These are phyloP conservation scores for Agapornis canus DNA, from an alignment of 2,797 vertebrate genomes.

Conservation along the genomic window DNA sequence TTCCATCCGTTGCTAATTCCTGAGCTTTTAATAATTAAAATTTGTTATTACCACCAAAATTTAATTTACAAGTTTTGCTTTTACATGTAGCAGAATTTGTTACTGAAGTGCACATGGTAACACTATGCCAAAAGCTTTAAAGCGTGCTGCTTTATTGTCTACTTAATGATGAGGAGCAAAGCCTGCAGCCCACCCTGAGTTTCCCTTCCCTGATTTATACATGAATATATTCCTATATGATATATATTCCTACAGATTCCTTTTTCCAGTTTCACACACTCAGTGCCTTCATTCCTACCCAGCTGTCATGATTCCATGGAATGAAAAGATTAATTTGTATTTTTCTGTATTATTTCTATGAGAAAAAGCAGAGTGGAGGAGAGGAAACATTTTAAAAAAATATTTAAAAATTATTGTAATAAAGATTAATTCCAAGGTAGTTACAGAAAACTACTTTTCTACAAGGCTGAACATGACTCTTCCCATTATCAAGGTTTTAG, in stretches of 20 bases:
- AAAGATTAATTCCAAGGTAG: neutral
- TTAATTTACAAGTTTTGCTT: neutral
- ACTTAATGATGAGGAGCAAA: neutral
- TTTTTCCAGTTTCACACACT: neutral
- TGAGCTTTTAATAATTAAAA: neutral
- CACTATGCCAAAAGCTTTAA: neutral
- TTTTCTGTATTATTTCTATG: neutral
- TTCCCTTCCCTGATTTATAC: neutral
- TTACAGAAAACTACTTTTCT: neutral
- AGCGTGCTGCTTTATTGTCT: neutral
- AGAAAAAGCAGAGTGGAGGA: neutral
- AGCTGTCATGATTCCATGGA: neutral
- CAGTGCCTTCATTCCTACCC: neutral
- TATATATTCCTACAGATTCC: neutral
- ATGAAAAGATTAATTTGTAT: conserved; percentile 10
- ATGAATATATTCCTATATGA: neutral
- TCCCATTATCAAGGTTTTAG: neutral
- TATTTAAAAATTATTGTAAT: neutral
- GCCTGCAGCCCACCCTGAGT: neutral
- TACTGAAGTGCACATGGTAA: neutral
- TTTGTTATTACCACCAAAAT: neutral
- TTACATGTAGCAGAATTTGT: neutral
- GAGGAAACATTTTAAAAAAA: neutral
- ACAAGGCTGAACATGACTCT: neutral
- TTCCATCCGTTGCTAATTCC: neutral